Evolutionary conservation across 2,888 invertebrate genomes (phyloP).

Genomic region (Xylota sylvarum): DNA sequence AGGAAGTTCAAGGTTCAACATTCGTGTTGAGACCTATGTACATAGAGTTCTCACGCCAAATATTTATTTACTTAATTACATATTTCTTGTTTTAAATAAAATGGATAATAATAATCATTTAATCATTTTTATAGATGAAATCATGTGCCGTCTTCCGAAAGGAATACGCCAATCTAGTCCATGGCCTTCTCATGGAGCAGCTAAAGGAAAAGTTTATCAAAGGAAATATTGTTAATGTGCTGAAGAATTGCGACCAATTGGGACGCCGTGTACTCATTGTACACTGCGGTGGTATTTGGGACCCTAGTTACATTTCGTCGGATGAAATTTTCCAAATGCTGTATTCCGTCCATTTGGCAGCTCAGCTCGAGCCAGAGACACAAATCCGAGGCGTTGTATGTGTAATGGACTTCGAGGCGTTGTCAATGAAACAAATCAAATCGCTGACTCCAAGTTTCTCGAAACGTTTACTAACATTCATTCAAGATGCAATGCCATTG

Average conservation of each 20-base stretch:
- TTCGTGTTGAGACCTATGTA: too few relatives aligned
- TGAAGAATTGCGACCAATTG: slow-evolving; percentile 90
- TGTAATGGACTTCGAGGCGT: slow-evolving; percentile 92
- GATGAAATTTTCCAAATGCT: slow-evolving; percentile 92
- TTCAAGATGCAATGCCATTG: slow-evolving; percentile 94
- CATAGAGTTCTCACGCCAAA: too few relatives aligned
- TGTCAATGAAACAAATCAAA: slow-evolving; percentile 90
- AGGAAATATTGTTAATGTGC: slow-evolving; percentile 91
- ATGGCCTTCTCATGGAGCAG: slow-evolving; percentile 88
- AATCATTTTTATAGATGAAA: slow-evolving; percentile 87
- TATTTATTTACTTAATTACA: too few relatives aligned
- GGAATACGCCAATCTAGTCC: slow-evolving; percentile 88
- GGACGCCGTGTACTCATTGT: slow-evolving; percentile 91
- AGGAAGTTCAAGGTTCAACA: too few relatives aligned
- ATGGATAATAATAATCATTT: background rate
- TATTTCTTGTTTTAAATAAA: too few relatives aligned
- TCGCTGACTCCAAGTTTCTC: slow-evolving; percentile 91
- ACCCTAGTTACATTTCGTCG: slow-evolving; percentile 89
- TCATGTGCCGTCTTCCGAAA: slow-evolving; percentile 91
- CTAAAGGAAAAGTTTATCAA: slow-evolving; percentile 89
- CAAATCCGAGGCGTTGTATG: slow-evolving; percentile 93
- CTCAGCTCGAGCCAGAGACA: slow-evolving; percentile 91
- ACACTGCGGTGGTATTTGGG: slow-evolving; percentile 91
- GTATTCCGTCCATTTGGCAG: slow-evolving; percentile 91
- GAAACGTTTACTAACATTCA: slow-evolving; percentile 91